These are phyloP conservation scores for Patella caerulea DNA, from an alignment of 2,888 invertebrate genomes.

Conservation along the genomic window DNA sequence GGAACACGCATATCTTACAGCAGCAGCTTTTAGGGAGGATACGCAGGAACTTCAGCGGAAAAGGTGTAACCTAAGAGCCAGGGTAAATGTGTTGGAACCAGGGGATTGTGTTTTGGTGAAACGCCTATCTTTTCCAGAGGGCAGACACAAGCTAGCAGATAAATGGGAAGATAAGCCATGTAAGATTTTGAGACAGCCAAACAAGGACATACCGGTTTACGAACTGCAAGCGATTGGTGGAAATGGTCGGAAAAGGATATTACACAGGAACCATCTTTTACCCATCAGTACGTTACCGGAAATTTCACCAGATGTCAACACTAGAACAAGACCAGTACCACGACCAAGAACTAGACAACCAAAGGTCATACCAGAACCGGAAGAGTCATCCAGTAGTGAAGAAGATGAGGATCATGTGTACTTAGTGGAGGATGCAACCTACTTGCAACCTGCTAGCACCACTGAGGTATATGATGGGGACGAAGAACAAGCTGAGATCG, in stretches of 20 bases:
- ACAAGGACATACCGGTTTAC: too few relatives aligned
- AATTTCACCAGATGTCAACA: neutral
- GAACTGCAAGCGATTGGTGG: neutral
- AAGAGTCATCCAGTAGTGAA: slow-evolving; percentile 1
- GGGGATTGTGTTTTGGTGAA: neutral
- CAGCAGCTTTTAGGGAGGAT: neutral
- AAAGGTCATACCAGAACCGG: neutral
- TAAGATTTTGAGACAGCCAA: too few relatives aligned
- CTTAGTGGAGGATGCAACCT: slow-evolving; percentile 1
- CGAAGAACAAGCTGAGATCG: neutral
- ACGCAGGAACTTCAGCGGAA: neutral
- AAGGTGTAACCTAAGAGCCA: neutral
- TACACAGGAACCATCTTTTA: neutral
- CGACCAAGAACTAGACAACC: slow-evolving; percentile 1
- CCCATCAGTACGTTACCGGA: neutral
- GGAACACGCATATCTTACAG: neutral
- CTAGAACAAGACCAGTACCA: slow-evolving; percentile 3
- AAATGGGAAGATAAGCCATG: too few relatives aligned
- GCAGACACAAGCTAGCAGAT: neutral
- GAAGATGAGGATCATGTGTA: neutral
- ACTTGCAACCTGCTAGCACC: slow-evolving; percentile 2
- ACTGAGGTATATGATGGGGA: neutral
- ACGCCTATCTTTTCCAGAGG: neutral
- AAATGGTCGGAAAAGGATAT: neutral
- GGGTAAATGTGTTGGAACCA: neutral